Percentiles rank a stretch among this genome's conserved stretches.
These are phyloP conservation scores for Mnemiopsis leidyi DNA, from an alignment of 37 sponge, comb jelly and placozoan species.

Conservation along the genomic window DNA sequence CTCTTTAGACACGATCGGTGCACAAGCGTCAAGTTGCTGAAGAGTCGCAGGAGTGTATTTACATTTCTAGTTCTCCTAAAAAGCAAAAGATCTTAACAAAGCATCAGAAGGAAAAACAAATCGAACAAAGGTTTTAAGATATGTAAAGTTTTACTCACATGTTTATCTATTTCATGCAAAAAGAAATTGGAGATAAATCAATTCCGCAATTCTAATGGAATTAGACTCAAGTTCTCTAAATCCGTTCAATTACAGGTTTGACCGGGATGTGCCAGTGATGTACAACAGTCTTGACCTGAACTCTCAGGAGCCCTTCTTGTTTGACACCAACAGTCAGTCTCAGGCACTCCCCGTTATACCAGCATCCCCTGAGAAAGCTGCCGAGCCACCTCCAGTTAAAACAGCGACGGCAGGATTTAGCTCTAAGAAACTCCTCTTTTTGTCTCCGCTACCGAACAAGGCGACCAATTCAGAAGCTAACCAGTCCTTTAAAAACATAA, in stretches of 20 bases:
- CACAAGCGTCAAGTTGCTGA: not conserved
- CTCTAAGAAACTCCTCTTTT: not conserved
- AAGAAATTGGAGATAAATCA: no score
- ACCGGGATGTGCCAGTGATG: conserved; percentile 50
- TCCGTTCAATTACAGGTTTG: conserved; percentile 56
- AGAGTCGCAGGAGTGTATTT: conserved; percentile 43
- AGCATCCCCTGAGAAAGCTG: not conserved
- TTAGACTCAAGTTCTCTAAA: no score
- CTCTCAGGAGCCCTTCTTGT: conserved; percentile 31
- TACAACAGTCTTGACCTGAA: conserved; percentile 60
- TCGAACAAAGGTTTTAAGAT: conserved; percentile 43
- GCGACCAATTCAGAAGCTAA: not conserved
- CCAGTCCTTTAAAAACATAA: not conserved
- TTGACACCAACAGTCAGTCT: conserved; percentile 42
- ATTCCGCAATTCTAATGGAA: no score
- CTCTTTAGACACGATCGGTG: not conserved
- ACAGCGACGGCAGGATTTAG: not conserved
- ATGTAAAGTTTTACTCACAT: no score
- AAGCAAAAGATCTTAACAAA: conserved; percentile 33
- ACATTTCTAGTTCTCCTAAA: conserved; percentile 41
- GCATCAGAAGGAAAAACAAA: conserved; percentile 39
- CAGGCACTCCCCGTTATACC: not conserved
- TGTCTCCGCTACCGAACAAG: not conserved
- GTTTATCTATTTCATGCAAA: no score
- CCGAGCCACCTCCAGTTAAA: not conserved